Base-by-base conservation (phyloP, 2,113 vertebrate species). In the Ciconia stormi region DNA sequence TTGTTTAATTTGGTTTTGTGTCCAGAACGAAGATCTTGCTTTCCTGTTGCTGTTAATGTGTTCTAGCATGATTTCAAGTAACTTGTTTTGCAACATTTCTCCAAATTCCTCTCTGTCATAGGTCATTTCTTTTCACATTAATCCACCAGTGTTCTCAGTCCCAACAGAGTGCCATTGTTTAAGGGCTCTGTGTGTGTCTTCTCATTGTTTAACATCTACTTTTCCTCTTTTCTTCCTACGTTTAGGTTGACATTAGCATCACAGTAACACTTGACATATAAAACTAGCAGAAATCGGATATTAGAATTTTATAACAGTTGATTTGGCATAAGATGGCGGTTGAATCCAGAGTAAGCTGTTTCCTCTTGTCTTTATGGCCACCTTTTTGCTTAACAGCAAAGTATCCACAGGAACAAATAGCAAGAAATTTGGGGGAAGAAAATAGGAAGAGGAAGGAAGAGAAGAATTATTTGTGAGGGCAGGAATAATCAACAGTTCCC, bases 221-320 rank as follows among this genome's bases (percentile, higher is more conserved):
- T 90, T 86, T 73, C n/a, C 21, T 63, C 40, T 82, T 69, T 80
- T 77, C n/a, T 93, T 89, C 38, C 13, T 79, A 1, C 7, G 1
- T 95, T 95, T 95, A 69, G 27, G 18, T 80, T 90, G 79, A 74
- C 72, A 38, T 46, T 38, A 87, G 55, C 38, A 53, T 67, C 34
- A 85, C 21, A 69, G 15, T 63, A 84, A 69, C 2, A 1, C 52
- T 89, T 82, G 34, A 71, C 22, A 14, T 61, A 8, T 20, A 52
- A 71, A 79, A 56, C 17, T 53, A 85, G 19, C 11, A 72, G 40
- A 77, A 92, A 56, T 71, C 36, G 61, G 29, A 6, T 49, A 50
- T 5, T 77, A 53, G 20, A 80, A 55, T 73, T 74, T 34, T 13
- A 0, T 25, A 32, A 86, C 0, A 0, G 16, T 59, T 59, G 2